These are phyloP conservation scores for Tachina fera DNA, from an alignment of 2,888 invertebrate species.

Conservation along the genomic window DNA sequence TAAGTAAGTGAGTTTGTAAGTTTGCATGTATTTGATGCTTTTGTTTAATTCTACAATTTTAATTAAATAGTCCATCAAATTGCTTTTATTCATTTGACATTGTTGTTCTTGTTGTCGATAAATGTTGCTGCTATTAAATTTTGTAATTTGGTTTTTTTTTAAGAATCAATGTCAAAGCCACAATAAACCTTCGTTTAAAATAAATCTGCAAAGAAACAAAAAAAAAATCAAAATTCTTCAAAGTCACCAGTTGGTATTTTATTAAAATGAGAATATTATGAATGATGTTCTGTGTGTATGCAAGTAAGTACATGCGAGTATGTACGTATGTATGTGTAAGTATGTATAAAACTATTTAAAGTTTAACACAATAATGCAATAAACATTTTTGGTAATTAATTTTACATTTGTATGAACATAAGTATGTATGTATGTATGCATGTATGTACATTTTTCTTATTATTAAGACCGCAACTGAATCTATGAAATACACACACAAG, in stretches of 20 bases:
- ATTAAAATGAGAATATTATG: constrained; percentile 48
- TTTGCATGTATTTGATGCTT: constrained; percentile 31
- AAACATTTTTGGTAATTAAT: constrained; percentile 20
- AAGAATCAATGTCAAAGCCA: constrained; percentile 69
- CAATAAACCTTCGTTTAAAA: constrained; percentile 67
- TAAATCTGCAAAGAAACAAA: constrained; percentile 61
- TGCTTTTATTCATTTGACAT: background rate
- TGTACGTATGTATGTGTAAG: background rate
- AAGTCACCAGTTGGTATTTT: constrained; percentile 45
- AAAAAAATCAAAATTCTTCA: constrained; percentile 56
- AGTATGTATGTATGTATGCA: too few relatives aligned
- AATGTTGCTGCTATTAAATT: constrained; percentile 2
- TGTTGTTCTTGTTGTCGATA: constrained; percentile 12
- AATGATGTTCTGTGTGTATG: constrained; percentile 52
- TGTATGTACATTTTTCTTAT: background rate
- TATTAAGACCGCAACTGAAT: background rate
- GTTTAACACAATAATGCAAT: constrained; percentile 40
- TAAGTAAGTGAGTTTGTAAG: background rate
- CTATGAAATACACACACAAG: background rate
- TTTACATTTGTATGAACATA: background rate
- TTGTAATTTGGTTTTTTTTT: constrained; percentile 21
- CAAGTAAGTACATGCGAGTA: too few relatives aligned
- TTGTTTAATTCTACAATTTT: constrained; percentile 49
- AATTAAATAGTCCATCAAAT: constrained; percentile 8
- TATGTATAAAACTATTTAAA: constrained; percentile 39